Evolutionary conservation across 1,140 invertebrate species (phyloP), one percentile per base, ranked within the genome.

Genomic region (Calephelis nemesis): DNA sequence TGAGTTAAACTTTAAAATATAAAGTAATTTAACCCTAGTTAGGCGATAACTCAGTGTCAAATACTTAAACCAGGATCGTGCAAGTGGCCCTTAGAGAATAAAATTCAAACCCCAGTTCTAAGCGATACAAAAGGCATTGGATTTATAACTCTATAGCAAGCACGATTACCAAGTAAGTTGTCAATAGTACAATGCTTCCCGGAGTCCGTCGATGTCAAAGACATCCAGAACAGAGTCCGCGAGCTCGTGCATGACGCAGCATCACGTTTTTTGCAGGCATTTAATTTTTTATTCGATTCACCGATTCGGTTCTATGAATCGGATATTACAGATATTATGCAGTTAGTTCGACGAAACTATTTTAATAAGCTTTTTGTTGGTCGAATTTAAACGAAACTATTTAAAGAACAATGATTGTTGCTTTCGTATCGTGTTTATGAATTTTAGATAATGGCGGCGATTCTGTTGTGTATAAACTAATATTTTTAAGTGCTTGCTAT

Each of bases 181-280:
- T 73, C 71, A 70, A 73, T 65, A 70, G 60, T n/a, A 48, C 67
- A 47, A 50, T 47, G 49, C 68, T 64, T 65, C 64, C 66, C 66
- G 69, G 69, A 68, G 63, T 62, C 69, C 49, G 64, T 64, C 47
- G 70, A 74, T 69, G 73, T 74, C 73, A 67, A 67, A 67, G 73
- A 72, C 73, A 69, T 68, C 71, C 64, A 63, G 60, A 65, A 67
- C 65, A 67, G 68, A 52, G 19, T 70, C 70, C 19, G 63, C 47
- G 60, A 67, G 63, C 54, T 72, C 73, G 73, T 74, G 73, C 73
- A 70, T 74, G 70, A 74, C 67, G 73, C 73, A 69, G 70, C 70
- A 72, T 67, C 73, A 69, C 70, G 70, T 72, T 72, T 74, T 74
- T 74, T 74, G 65, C 63, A 11, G 63, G 42, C 65, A 12, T 67